These are phyloP conservation scores for Apis dorsata DNA, from an alignment of 1,140 invertebrate genomes.

Conservation along the genomic window DNA sequence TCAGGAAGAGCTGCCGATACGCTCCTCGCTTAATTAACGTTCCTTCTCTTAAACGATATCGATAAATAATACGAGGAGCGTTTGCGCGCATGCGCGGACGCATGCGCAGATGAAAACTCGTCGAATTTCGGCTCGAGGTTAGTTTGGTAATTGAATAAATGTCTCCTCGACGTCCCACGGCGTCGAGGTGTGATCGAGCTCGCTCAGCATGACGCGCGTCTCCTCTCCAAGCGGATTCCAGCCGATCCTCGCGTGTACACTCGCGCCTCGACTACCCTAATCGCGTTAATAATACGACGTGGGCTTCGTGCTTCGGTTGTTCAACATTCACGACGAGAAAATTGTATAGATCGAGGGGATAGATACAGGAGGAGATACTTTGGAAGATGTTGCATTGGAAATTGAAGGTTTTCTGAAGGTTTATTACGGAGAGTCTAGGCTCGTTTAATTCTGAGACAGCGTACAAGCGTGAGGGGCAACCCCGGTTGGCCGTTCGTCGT, in stretches of 20 bases:
- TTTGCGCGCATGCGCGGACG: not conserved
- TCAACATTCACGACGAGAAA: conserved; percentile 5
- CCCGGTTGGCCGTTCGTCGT: not conserved
- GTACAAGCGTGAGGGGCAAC: not conserved
- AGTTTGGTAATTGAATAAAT: conserved; percentile 64
- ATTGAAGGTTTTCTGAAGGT: conserved; percentile 10
- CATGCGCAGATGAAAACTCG: not conserved
- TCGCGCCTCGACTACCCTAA: not conserved
- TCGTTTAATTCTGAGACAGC: not conserved
- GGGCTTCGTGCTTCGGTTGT: conserved; percentile 1
- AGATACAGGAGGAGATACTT: not conserved
- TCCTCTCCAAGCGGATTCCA: conserved; percentile 12
- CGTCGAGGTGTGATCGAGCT: conserved; percentile 61
- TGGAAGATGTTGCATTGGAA: conserved; percentile 4
- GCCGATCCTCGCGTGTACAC: conserved; percentile 23
- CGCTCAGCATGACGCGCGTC: conserved; percentile 58
- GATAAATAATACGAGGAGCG: not conserved
- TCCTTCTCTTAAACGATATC: not conserved
- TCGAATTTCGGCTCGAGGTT: conserved; percentile 38
- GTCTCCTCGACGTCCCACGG: conserved; percentile 41
- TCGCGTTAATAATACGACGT: conserved; percentile 22
- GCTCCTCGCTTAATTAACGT: conserved; percentile 23
- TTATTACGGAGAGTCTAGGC: not conserved
- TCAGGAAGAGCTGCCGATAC: not conserved
- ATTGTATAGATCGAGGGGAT: not conserved